A percentile compares a stretch with the other conserved stretches of the same genome.
Evolutionary conservation across 2,113 vertebrate genomes (phyloP).

Genomic region (Bos indicus): DNA sequence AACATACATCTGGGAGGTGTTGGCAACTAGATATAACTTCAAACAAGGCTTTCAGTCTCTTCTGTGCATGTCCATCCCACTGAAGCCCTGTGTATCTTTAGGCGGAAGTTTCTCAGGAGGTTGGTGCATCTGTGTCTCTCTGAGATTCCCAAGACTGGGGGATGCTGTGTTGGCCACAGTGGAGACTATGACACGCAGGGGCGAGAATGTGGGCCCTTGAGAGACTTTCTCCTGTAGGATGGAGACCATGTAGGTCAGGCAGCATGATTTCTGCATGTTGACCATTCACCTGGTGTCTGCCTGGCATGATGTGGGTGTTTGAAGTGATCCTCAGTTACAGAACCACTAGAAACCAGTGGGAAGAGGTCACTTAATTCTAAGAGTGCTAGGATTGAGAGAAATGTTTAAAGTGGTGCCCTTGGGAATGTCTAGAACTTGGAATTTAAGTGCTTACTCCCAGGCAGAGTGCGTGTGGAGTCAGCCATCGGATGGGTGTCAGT

Average conservation of each 20-base stretch:
- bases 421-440: neutral
- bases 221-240: accelerated
- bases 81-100: neutral
- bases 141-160: neutral
- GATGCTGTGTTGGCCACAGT: too few species aligned
- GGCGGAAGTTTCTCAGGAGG: neutral
- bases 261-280: accelerated
- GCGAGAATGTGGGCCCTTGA: neutral
- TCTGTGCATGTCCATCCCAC: neutral
- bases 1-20: accelerated
- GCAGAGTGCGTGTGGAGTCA: too few species aligned
- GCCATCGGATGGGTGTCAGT: neutral
- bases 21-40: neutral
- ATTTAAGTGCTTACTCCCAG: neutral
- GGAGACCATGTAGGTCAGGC: neutral
- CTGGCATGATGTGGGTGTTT: neutral
- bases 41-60: neutral
- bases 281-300: neutral
- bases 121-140: neutral
- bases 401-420: neutral
- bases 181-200: accelerated
- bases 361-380: too few species aligned
- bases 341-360: neutral
- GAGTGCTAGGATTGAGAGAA: too few species aligned
- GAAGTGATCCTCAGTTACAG: neutral